phyloP scores from a whole-genome alignment of 2,888 invertebrate genomes.

The Lamproptera curius region DNA sequence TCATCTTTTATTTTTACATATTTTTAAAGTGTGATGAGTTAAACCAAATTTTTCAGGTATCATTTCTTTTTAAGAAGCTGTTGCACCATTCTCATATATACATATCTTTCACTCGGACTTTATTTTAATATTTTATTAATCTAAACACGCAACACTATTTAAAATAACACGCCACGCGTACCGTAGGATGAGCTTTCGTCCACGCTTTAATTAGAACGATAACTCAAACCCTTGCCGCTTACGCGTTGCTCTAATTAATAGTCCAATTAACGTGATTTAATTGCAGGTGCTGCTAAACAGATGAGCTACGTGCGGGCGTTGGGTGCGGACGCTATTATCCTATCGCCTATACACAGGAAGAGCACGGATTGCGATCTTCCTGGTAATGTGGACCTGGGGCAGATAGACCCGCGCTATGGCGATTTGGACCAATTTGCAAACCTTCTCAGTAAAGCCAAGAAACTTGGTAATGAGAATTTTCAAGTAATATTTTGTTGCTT shows the following conservation, averaged over 20 bases:
- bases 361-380: slow-evolving; percentile 84
- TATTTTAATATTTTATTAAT: no score
- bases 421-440: slow-evolving; percentile 78
- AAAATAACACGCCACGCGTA: no score
- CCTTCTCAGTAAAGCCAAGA: slow-evolving; percentile 72
- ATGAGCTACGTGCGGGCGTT: slow-evolving; percentile 61
- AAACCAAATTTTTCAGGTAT: no score
- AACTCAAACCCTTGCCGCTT: background rate
- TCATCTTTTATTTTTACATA: no score
- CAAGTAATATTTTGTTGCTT: no score
- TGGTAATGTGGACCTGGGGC: slow-evolving; percentile 84
- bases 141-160: no score
- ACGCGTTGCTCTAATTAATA: background rate
- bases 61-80: no score
- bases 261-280: background rate
- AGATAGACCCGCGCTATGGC: slow-evolving; percentile 85
- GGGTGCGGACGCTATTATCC: slow-evolving; percentile 61
- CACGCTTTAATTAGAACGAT: slow-evolving; percentile 11
- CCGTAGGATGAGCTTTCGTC: background rate
- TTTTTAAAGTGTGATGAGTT: no score
- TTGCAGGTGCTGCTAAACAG: slow-evolving; percentile 54
- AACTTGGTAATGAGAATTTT: slow-evolving; percentile 56
- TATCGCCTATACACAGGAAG: slow-evolving; percentile 49
- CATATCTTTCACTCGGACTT: no score
- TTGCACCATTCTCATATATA: no score